These are phyloP conservation scores for Zaprionus obscuricornis DNA, from an alignment of 2,888 invertebrate genomes.

Conservation along the genomic window DNA sequence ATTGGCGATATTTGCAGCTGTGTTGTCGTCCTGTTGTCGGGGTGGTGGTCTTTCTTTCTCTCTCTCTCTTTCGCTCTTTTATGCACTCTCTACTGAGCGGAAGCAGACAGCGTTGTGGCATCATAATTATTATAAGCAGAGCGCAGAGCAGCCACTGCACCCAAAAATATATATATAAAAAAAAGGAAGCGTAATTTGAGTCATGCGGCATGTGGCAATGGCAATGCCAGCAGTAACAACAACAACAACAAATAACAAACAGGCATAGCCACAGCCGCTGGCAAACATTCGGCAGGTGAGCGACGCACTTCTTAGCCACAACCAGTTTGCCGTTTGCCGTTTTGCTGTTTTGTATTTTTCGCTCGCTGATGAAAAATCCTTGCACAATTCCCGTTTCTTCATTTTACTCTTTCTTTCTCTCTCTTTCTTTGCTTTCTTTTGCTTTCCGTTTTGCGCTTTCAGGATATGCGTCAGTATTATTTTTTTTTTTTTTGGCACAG, in stretches of 20 bases:
- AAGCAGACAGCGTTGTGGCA: conserved; percentile 50
- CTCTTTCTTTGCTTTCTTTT: conserved; percentile 24
- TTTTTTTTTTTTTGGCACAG: conserved; percentile 38
- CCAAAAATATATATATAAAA: conserved; percentile 15
- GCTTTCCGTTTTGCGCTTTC: conserved; percentile 3
- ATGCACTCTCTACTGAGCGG: conserved; percentile 34
- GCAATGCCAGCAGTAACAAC: conserved; percentile 20
- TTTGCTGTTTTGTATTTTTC: conserved; percentile 22
- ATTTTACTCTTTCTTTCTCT: conserved; percentile 40
- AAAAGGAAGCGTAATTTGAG: conserved; percentile 65
- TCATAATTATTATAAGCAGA: conserved; percentile 60
- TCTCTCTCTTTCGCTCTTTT: not conserved
- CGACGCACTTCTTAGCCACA: conserved; percentile 29
- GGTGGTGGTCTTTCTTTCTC: conserved; percentile 10
- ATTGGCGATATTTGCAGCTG: conserved; percentile 63
- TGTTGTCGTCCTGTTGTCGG: conserved; percentile 36
- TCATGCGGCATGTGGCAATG: conserved; percentile 70
- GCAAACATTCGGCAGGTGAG: conserved; percentile 51
- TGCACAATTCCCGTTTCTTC: conserved; percentile 57
- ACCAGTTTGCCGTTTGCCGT: conserved; percentile 39
- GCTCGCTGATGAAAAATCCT: conserved; percentile 47
- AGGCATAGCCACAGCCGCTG: not conserved
- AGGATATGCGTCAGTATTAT: conserved; percentile 51
- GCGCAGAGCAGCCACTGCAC: conserved; percentile 2
- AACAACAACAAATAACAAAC: not conserved